A percentile compares a stretch with the other conserved stretches of the same genome.
These are phyloP conservation scores for Hypsibius dujardini DNA, from an alignment of 1,140 invertebrate species.

Conservation along the genomic window DNA sequence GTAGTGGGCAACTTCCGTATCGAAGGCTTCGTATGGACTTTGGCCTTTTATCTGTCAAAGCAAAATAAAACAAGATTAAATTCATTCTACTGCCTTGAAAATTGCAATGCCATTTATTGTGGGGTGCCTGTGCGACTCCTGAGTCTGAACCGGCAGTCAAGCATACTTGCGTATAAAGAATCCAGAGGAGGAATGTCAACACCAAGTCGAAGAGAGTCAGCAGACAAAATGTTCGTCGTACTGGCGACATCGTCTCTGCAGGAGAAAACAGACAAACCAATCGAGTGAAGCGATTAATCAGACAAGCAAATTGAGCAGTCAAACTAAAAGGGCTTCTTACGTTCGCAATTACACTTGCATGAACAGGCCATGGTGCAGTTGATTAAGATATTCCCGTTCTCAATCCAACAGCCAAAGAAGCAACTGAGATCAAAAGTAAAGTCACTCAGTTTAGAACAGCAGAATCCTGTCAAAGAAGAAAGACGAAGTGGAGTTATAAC, in stretches of 20 bases:
- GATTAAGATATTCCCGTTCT: too few species aligned
- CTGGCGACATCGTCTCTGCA: slow-evolving; percentile 26
- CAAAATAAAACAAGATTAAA: not conserved
- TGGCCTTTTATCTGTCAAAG: not conserved
- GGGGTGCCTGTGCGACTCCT: not conserved
- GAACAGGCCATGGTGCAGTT: too few species aligned
- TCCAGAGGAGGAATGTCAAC: slow-evolving; percentile 29
- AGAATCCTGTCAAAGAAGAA: too few species aligned
- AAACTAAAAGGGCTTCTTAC: too few species aligned
- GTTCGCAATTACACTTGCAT: too few species aligned
- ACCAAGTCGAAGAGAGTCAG: slow-evolving; percentile 29
- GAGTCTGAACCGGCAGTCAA: not conserved
- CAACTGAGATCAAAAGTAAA: too few species aligned
- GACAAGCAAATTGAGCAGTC: too few species aligned
- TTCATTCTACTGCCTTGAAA: too few species aligned
- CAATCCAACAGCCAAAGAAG: too few species aligned
- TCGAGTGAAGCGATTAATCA: not conserved
- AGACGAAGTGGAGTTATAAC: too few species aligned
- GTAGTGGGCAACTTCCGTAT: not conserved
- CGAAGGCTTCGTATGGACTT: not conserved
- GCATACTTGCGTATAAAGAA: slow-evolving; percentile 25
- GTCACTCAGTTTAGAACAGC: too few species aligned
- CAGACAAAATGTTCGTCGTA: slow-evolving; percentile 29
- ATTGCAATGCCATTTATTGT: not conserved
- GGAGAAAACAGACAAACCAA: not conserved